phyloP scores from a whole-genome alignment of 2,797 vertebrate genomes.

The Zenarchopterus dispar region DNA sequence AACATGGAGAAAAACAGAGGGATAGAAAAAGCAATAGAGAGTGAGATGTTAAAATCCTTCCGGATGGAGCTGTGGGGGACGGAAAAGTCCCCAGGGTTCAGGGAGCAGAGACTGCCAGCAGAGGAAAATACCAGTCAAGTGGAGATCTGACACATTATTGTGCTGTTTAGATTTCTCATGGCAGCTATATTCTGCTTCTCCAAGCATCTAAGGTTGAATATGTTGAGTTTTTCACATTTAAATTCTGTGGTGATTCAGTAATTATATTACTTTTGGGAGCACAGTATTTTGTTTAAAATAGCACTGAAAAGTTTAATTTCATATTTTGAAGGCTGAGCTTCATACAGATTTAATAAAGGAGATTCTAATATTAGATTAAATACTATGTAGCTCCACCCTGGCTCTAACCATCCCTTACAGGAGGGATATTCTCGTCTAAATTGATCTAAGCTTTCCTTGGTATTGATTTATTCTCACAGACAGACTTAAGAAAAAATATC shows the following conservation, averaged over 20 bases:
- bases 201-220: constrained; percentile 17
- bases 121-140: constrained; percentile 55
- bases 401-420: constrained; percentile 1
- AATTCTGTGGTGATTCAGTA: constrained; percentile 14
- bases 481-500: constrained; percentile 27
- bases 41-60: constrained; percentile 52
- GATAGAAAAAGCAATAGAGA: constrained; percentile 28
- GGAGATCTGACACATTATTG: constrained; percentile 54
- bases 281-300: constrained; percentile 18
- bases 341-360: constrained; percentile 22
- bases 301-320: constrained; percentile 19
- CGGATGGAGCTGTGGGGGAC: constrained; percentile 58
- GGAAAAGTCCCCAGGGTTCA: constrained; percentile 62
- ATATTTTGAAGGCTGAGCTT: constrained; percentile 9
- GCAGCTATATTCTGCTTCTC: constrained; percentile 42
- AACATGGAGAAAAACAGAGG: constrained; percentile 18
- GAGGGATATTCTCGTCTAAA: constrained; percentile 45
- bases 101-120: constrained; percentile 59
- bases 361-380: constrained; percentile 5
- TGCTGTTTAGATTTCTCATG: constrained; percentile 32
- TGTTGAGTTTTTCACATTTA: constrained; percentile 19
- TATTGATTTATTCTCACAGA: constrained; percentile 53
- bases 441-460: constrained; percentile 32
- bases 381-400: neutral
- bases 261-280: neutral